Evolutionary conservation across 2,888 invertebrate species (phyloP), one percentile per base, ranked within the genome.

Genomic region (Acleris laterana): DNA sequence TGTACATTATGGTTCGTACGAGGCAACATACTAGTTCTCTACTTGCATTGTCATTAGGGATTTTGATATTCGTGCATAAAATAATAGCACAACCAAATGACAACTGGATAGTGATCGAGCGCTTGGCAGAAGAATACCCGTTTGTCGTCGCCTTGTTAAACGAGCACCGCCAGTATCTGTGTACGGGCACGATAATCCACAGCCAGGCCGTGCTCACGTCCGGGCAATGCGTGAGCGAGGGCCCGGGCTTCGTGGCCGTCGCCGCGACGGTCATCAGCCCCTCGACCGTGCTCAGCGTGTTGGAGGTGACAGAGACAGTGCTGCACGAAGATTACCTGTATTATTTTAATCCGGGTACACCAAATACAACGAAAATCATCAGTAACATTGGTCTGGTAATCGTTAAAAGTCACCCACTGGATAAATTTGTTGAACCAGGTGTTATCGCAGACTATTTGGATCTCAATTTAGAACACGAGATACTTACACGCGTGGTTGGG

Each of bases 331-430:
- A 87, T 66, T 89, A 83, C 70, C 72, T 69, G 48, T 83, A 79
- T 59, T 75, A 83, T 59, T 53, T 81, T 59, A 74, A 72, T 62
- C 66, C 53, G 20, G 13, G 57, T 13, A 76, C 81, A 32, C 77
- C 78, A 9, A 81, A 82, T 62, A 60, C 78, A 17, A 79, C 80
- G 38, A 71, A 68, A 58, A 80, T 86, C 75, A 81, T 86, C 69
- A 88, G 79, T 65, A 88, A 89, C 65, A 77, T 90, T 38, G 90
- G 85, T 16, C 72, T 90, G 3, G 81, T 85, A 6, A 81, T 83
- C 68, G 76, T 83, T 3, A 69, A 44, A 9, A 72, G 70, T 7
- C 79, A 84, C 2, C 48, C 79, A 4, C 71, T 88, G 51, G 74
- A 81, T 53, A 38, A 74, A 44, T 84, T 77, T 60, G 67, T 82